These are phyloP conservation scores for Cichlasoma orientale DNA, from an alignment of 2,797 vertebrate species.

Conservation along the genomic window DNA sequence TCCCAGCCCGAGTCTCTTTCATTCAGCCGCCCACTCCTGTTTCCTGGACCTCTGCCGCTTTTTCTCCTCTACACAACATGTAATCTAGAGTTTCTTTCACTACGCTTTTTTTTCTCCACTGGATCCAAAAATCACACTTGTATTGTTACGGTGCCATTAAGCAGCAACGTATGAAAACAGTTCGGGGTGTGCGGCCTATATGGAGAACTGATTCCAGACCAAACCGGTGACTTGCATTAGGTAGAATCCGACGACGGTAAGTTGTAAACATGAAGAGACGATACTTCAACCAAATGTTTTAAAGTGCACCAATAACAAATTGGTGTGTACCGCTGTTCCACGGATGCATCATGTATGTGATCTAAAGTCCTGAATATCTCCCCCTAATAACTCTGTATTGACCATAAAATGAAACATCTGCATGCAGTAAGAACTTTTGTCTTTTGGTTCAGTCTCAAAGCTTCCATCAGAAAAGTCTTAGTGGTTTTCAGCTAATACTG, in stretches of 20 bases:
- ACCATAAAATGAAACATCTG: no score
- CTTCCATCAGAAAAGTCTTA: not conserved
- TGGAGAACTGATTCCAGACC: not conserved
- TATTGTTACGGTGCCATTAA: slow-evolving; percentile 10
- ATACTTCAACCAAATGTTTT: not conserved
- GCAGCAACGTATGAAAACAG: slow-evolving; percentile 22
- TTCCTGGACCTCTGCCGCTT: slow-evolving; percentile 28
- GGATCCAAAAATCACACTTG: slow-evolving; percentile 7
- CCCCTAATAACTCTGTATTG: no score
- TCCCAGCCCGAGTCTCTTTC: slow-evolving; percentile 5
- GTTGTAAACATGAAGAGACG: not conserved
- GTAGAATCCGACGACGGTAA: not conserved
- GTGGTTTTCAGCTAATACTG: not conserved
- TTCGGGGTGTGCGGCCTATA: slow-evolving; percentile 6
- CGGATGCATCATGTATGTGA: not conserved
- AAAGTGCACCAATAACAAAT: not conserved
- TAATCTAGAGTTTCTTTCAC: slow-evolving; percentile 27
- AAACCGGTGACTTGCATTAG: slow-evolving; percentile 4
- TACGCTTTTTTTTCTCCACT: not conserved
- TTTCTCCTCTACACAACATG: slow-evolving; percentile 3
- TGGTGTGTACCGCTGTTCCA: not conserved
- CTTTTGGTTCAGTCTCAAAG: not conserved
- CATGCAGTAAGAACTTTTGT: not conserved
- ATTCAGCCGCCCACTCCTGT: slow-evolving; percentile 30
- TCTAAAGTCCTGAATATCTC: not conserved